Conservation (phyloP, 64 coral and sea anemone genomes). For the Trachythela sp. region DNA sequence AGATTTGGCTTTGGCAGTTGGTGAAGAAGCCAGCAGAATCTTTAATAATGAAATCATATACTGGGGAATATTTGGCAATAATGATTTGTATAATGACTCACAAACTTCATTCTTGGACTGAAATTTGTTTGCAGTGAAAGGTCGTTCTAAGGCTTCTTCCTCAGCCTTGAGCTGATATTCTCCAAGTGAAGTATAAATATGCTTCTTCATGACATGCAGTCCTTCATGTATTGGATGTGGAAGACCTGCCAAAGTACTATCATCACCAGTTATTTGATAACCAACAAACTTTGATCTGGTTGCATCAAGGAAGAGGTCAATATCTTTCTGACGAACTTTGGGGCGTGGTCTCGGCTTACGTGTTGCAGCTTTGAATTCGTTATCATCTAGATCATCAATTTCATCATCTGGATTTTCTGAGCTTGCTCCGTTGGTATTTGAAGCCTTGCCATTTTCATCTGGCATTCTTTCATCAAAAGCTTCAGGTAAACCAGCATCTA, state of each 20-base stretch:
- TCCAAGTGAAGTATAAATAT: slow-evolving; percentile 83
- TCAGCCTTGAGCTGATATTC: slow-evolving; percentile 85
- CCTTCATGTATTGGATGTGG: slow-evolving; percentile 95
- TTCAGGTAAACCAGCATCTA: slow-evolving; percentile 49
- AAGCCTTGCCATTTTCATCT: slow-evolving; percentile 37
- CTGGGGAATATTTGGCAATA: slow-evolving; percentile 89
- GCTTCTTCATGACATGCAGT: slow-evolving; percentile 80
- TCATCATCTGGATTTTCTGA: slow-evolving; percentile 24
- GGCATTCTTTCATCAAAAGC: slow-evolving; percentile 52
- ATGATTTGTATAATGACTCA: slow-evolving; percentile 79
- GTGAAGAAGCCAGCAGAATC: slow-evolving; percentile 85
- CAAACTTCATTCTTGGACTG: slow-evolving; percentile 26
- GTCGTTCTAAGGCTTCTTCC: slow-evolving; percentile 71
- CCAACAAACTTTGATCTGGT: slow-evolving; percentile 93
- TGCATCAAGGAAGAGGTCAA: slow-evolving; percentile 88
- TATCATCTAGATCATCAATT: not conserved
- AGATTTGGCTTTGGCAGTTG: slow-evolving; percentile 94
- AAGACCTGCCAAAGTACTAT: slow-evolving; percentile 74
- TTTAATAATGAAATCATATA: slow-evolving; percentile 95
- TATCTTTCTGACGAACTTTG: slow-evolving; percentile 77
- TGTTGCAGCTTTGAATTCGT: not conserved
- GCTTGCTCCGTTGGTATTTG: not conserved
- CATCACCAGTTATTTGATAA: slow-evolving; percentile 56
- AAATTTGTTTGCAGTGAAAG: slow-evolving; percentile 65
- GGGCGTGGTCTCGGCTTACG: slow-evolving; percentile 45